phyloP scores from a whole-genome alignment of 1,140 invertebrate species.

The Pachypeltis micranthus region DNA sequence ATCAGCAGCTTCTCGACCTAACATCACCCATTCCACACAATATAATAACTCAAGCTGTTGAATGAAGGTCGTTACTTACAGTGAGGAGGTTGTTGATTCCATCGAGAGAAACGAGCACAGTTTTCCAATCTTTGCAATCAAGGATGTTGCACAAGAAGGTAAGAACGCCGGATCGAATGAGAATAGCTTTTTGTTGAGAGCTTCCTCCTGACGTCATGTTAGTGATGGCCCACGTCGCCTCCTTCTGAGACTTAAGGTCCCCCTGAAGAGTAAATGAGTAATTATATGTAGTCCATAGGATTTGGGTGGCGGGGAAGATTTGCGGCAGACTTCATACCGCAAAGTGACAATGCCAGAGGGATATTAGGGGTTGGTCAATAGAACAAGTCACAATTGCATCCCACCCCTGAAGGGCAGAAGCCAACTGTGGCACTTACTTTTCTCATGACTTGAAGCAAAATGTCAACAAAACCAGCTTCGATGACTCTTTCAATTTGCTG shows the following conservation, averaged over 20 bases:
- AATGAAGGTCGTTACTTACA: slow-evolving; percentile 26
- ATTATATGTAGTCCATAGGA: not conserved
- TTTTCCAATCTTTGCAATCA: slow-evolving; percentile 42
- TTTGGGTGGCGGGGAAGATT: no score
- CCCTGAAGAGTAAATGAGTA: slow-evolving; percentile 46
- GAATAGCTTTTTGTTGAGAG: slow-evolving; percentile 49
- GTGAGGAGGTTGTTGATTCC: slow-evolving; percentile 48
- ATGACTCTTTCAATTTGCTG: slow-evolving; percentile 65
- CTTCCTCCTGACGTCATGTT: slow-evolving; percentile 66
- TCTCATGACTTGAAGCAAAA: slow-evolving; percentile 54
- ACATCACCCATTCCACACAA: no score
- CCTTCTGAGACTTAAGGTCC: slow-evolving; percentile 65
- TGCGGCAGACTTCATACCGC: no score
- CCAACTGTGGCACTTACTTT: no score
- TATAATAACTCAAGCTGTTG: not conserved
- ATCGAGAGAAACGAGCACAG: slow-evolving; percentile 49
- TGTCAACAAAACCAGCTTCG: slow-evolving; percentile 51
- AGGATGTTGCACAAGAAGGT: slow-evolving; percentile 41
- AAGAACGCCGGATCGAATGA: slow-evolving; percentile 46
- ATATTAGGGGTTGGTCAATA: no score
- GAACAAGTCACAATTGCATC: no score
- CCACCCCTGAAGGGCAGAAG: no score
- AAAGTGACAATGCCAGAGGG: no score
- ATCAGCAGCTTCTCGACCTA: no score
- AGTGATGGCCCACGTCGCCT: slow-evolving; percentile 69